Evolutionary conservation across 1,140 invertebrate genomes (phyloP).

Genomic region (Rhopalosiphum maidis): DNA sequence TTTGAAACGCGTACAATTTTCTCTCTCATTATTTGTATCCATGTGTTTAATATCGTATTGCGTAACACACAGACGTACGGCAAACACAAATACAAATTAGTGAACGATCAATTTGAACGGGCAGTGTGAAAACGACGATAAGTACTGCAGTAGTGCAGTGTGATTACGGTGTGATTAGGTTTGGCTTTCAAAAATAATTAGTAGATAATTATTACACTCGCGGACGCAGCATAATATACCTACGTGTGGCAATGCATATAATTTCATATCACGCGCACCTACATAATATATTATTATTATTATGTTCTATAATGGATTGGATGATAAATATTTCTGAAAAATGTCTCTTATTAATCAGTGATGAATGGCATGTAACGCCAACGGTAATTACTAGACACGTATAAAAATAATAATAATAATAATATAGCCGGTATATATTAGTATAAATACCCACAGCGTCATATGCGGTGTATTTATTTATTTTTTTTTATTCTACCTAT

Average conservation of each 20-base stretch:
- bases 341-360: constrained; percentile 31
- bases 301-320: not conserved
- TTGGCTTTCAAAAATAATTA: constrained; percentile 4
- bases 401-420: not conserved
- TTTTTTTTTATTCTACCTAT: not conserved
- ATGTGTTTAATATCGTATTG: not conserved
- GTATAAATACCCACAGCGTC: not conserved
- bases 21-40: not conserved
- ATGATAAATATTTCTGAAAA: constrained; percentile 33
- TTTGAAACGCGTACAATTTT: not conserved
- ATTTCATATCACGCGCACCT: not conserved
- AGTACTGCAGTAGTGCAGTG: not conserved
- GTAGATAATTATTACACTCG: constrained; percentile 5
- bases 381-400: not conserved
- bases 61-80: not conserved
- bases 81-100: not conserved
- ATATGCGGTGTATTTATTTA: not conserved
- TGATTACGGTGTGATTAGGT: not conserved
- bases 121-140: not conserved
- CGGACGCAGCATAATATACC: not conserved
- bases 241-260: not conserved
- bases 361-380: not conserved
- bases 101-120: not conserved
- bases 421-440: not conserved
- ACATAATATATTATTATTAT: not conserved